phyloP scores from a whole-genome alignment of 2,888 invertebrate genomes.

The Chymomyza procnemis region DNA sequence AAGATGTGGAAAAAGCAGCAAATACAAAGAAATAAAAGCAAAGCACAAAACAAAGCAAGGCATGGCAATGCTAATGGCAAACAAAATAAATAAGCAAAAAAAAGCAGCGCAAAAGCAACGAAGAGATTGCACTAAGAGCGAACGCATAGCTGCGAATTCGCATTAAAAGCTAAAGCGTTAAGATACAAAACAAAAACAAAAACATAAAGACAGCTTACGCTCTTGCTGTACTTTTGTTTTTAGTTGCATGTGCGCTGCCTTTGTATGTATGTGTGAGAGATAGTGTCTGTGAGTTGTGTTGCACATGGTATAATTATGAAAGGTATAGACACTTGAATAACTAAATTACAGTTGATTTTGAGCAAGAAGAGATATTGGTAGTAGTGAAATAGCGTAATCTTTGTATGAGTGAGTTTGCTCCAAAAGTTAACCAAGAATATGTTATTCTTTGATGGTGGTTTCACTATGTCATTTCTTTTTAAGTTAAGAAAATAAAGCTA shows the following conservation, averaged over 20 bases:
- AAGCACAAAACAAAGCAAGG: not conserved
- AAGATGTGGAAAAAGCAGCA: not conserved
- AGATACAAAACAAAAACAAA: too few species aligned
- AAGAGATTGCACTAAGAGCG: not conserved
- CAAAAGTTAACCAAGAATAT: too few species aligned
- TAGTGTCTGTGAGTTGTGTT: not conserved
- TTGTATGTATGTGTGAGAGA: not conserved
- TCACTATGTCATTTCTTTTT: too few species aligned
- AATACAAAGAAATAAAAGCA: not conserved
- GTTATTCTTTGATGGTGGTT: too few species aligned
- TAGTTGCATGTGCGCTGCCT: not conserved
- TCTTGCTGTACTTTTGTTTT: not conserved
- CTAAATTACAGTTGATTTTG: too few species aligned
- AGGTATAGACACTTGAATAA: too few species aligned
- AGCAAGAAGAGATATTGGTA: too few species aligned
- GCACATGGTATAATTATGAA: too few species aligned
- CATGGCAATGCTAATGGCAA: not conserved
- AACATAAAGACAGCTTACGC: not conserved
- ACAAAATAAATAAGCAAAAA: not conserved
- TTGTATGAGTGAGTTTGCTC: too few species aligned
- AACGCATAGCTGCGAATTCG: not conserved
- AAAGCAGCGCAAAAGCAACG: not conserved
- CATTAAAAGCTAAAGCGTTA: too few species aligned
- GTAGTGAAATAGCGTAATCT: too few species aligned
- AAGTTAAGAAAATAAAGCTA: too few species aligned